Conservation (phyloP, 2,888 invertebrate species). For the Gnatocerus cornutus region DNA sequence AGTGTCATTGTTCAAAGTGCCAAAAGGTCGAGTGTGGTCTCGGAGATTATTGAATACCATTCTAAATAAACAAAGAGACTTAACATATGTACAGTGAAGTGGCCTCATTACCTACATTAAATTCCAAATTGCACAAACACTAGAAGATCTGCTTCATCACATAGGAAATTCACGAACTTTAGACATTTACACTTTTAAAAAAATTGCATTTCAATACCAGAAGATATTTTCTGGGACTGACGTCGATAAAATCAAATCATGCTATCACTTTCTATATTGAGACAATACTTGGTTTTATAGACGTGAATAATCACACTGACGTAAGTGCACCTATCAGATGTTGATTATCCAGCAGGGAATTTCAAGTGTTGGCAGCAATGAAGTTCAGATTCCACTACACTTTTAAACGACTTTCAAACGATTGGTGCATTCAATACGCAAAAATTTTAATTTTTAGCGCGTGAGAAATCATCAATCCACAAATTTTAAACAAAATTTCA, state of each 20-base stretch:
- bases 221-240: not conserved
- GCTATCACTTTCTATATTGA: constrained; percentile 12
- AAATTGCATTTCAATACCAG: not conserved
- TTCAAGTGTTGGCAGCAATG: too few species aligned
- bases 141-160: not conserved
- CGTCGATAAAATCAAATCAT: constrained; percentile 13
- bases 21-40: constrained; percentile 13
- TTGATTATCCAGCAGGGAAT: not conserved
- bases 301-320: not conserved
- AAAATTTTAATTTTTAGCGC: too few species aligned
- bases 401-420: too few species aligned
- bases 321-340: constrained; percentile 1
- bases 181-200: not conserved
- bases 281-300: not conserved
- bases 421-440: too few species aligned
- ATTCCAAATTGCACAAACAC: not conserved
- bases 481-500: too few species aligned
- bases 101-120: constrained; percentile 15
- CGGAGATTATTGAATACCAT: constrained; percentile 11
- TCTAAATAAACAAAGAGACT: not conserved
- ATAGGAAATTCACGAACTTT: not conserved
- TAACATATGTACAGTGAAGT: not conserved
- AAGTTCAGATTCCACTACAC: too few species aligned
- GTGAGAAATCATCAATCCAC: too few species aligned
- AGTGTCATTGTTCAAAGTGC: constrained; percentile 63